Evolutionary conservation across 2,113 vertebrate species (phyloP), one percentile per base, ranked within the genome.

Genomic region (Alligator sinensis): DNA sequence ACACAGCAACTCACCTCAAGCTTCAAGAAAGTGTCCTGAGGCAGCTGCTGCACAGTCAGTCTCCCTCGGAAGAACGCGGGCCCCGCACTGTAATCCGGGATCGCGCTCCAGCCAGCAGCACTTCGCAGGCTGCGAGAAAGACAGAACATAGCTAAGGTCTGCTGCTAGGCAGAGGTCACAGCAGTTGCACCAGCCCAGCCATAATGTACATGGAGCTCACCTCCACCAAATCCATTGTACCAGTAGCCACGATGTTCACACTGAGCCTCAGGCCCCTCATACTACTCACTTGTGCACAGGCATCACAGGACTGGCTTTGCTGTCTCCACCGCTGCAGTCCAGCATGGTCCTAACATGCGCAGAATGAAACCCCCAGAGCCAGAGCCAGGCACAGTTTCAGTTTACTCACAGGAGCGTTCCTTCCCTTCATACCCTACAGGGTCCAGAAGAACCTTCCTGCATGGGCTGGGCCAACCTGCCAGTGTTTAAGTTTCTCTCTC

Each of bases 21-120:
- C 94, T 99, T 99, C 82, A 99, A 30, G 96, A 99, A 99, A 1
- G 99, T 99, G 97, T 99, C 99, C 61, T 97, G 97, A 0, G 99
- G 99, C 94, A 98, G 97, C 4, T 98, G 96, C 6, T 98, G 98
- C 28, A 98, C 97, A 64, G 98, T 98, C 81, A 99, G 88, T 87
- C 96, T 96, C 3, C 99, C 99, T 5, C 98, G 96, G 93, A 99
- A 99, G 77, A 99, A 99, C 3, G 98, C 98, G 1, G 99, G 99
- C 25, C 98, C 98, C 0, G 91, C 94, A 2, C 98, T 98, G 4
- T 89, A 95, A 82, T 98, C 97, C 0, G 98, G 98, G 24, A 98
- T 80, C 0, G 92, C 60, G 19, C 96, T 98, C 99, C 99, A 99
- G 1, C 97, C 96, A 55, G 98, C 91, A 2, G 17, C 0, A 0